Percentiles rank a stretch among this genome's conserved stretches.
Evolutionary conservation across 2,888 invertebrate species (phyloP).

Genomic region (Lasius fuliginosus): DNA sequence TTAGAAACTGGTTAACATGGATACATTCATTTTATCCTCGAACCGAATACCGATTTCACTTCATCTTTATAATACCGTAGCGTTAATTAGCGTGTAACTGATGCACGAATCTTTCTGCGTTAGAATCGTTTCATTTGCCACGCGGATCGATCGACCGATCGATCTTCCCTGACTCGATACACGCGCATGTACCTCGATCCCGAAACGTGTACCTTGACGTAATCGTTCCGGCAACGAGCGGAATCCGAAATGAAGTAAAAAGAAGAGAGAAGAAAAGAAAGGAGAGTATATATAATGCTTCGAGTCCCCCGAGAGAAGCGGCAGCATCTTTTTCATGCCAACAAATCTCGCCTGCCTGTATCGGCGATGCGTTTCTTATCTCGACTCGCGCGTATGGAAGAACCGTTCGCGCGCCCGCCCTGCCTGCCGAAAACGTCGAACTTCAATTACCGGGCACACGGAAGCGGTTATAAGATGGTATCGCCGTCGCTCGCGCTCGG

Average conservation of each 20-base stretch:
- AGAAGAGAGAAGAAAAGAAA: neutral
- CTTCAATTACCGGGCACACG: conserved; percentile 66
- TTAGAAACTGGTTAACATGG: conserved; percentile 14
- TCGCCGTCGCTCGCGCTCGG: conserved; percentile 30
- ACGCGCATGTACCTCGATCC: neutral
- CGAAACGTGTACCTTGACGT: conserved; percentile 7
- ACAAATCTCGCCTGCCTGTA: conserved; percentile 49
- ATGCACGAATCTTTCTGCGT: neutral
- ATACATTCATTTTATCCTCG: neutral
- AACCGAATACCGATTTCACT: conserved; percentile 1
- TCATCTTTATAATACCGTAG: neutral
- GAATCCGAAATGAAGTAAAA: neutral
- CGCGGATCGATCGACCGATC: conserved; percentile 3
- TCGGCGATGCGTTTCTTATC: conserved; percentile 46
- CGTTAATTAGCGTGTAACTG: neutral
- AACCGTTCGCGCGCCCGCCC: conserved; percentile 35
- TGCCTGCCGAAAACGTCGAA: conserved; percentile 63
- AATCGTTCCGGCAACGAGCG: conserved; percentile 18
- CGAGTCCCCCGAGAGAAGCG: conserved; percentile 34
- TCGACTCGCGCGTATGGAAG: conserved; percentile 37
- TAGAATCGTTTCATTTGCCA: neutral
- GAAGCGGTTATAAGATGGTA: conserved; percentile 61
- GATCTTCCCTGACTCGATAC: conserved; percentile 1
- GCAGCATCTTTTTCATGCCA: conserved; percentile 28
- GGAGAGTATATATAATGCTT: conserved; percentile 47